These are phyloP conservation scores for Morinoia aosen DNA, from an alignment of 2,888 invertebrate species.

Conservation along the genomic window DNA sequence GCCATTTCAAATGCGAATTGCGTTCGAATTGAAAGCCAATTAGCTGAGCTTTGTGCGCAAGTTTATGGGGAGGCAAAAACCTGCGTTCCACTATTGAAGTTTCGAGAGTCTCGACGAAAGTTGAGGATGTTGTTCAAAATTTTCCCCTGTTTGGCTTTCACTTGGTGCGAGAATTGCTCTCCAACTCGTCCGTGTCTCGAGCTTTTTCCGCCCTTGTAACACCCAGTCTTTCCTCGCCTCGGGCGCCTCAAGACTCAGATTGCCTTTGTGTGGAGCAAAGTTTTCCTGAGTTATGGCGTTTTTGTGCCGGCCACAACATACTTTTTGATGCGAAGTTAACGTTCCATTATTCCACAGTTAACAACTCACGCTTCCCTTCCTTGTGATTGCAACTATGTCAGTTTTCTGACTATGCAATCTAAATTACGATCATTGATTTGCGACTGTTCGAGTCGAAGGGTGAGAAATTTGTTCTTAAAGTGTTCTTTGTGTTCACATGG, in stretches of 20 bases:
- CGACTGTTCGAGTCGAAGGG: neutral
- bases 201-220: conserved; percentile 5
- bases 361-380: neutral
- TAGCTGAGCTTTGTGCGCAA: conserved; percentile 33
- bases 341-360: neutral
- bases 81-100: conserved; percentile 20
- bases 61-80: neutral
- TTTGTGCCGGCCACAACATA: neutral
- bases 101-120: conserved; percentile 29
- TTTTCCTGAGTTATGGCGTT: neutral
- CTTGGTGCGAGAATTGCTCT: conserved; percentile 22
- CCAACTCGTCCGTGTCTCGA: conserved; percentile 24
- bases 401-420: neutral
- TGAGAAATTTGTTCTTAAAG: too few relatives aligned
- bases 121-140: conserved; percentile 30
- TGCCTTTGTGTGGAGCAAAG: conserved; percentile 17
- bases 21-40: conserved; percentile 37
- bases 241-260: neutral
- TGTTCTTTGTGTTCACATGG: too few relatives aligned
- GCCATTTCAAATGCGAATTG: conserved; percentile 13
- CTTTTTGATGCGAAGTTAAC: neutral
- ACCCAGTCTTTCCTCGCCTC: neutral
- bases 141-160: conserved; percentile 32
- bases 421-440: neutral
- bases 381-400: neutral